Conservation (phyloP, 2,797 vertebrate genomes). For the Argya squamiceps region DNA sequence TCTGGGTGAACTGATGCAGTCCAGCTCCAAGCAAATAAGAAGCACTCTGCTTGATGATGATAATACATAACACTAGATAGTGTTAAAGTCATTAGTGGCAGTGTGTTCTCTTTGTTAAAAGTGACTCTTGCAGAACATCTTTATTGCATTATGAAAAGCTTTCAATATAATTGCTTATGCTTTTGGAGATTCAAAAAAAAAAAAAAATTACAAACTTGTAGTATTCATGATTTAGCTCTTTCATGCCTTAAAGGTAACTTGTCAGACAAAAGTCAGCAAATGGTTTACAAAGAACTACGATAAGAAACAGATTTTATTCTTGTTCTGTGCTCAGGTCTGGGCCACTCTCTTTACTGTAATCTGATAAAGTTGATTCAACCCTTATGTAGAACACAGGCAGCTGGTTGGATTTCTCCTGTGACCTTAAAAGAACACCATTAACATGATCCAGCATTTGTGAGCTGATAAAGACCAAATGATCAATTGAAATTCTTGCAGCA, state of each 20-base stretch:
- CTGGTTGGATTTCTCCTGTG: neutral
- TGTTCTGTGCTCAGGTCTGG: neutral
- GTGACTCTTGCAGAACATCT: neutral
- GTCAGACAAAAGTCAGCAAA: neutral
- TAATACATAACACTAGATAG: neutral
- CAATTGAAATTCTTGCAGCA: neutral
- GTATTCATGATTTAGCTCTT: neutral
- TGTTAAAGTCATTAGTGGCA: neutral
- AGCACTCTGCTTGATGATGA: neutral
- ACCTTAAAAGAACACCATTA: neutral
- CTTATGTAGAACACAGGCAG: neutral
- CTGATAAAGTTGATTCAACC: neutral
- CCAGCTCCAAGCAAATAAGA: neutral
- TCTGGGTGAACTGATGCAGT: neutral
- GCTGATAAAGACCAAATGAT: neutral
- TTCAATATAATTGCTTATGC: neutral
- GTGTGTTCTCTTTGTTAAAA: neutral
- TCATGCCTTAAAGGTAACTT: neutral
- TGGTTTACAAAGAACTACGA: neutral
- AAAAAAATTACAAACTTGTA: neutral
- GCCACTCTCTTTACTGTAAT: neutral
- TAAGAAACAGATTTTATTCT: neutral
- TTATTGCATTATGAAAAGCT: neutral
- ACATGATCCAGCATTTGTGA: neutral
- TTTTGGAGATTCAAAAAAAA: neutral